Evolutionary conservation across 1,140 invertebrate species (phyloP), one percentile per base, ranked within the genome.

Genomic region (Andricus grossulariae): DNA sequence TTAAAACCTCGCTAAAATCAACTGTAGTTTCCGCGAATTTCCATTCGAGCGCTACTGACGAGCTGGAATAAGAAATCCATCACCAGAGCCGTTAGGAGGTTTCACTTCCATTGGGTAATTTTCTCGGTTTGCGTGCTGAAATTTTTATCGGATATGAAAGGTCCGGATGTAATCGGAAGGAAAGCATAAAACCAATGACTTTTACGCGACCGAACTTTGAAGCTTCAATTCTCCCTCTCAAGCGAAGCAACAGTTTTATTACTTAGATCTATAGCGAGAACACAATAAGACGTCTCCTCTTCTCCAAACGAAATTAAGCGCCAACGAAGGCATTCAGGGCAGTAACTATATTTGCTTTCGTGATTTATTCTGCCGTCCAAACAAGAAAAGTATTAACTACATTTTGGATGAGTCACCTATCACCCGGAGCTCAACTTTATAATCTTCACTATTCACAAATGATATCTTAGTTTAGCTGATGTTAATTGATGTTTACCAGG

Each of bases 171-270:
- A 39, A 66, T 66, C 60, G 60, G 25, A 66, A 39, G 60, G 39
- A 39, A 66, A 39, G 32, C 60, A 66, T 66, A 66, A 66, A 66
- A 66, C 60, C 60, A 66, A 66, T 66, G 25, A 66, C 25, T 66
- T 66, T 66, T 66, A 66, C 60, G 60, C 60, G 60, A 66, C 60
- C 60, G 25, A 66, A 66, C 25, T 66, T 66, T 66, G 25, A 66
- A 66, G 60, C 15, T 39, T 45, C 25, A 15, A 66, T 66, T 66
- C 25, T 39, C 57, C 13, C 25, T 32, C 15, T 7, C 25, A 15
- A 66, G 32, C 39, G 25, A 66, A 66, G 60, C 60, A 66, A 66
- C 60, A 66, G 60, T 66, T 66, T 66, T 66, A 66, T 66, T 66
- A 66, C 60, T 66, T 4, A 32, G 21, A 66, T 66, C 25, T 39